Base-by-base conservation (phyloP, 2,113 vertebrate genomes). In the Cathartes aura region DNA sequence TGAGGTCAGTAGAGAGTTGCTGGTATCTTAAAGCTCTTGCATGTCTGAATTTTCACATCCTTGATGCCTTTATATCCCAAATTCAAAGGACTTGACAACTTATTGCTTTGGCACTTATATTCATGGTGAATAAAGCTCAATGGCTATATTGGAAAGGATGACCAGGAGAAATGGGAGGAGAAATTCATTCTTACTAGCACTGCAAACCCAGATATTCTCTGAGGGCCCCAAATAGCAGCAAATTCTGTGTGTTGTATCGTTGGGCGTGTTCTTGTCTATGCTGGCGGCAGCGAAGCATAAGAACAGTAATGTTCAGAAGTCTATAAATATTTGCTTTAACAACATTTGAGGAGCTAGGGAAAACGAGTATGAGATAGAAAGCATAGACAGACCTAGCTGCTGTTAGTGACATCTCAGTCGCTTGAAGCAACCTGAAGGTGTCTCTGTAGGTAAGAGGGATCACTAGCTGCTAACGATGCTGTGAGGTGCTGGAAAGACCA, bases 181-280 rank as follows among this genome's bases (percentile, higher is more conserved):
- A 63, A 82, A 84, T 59, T 70, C 0, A 18, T 74, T 91, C 55
- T 80, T 66, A n/a, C 8, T 81, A 83, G 6, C 30, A 22, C 12
- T 38, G 23, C 29, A 91, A 89, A 87, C 13, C 22, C 45, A 72
- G 34, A 32, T 60, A n/a, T 72, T 87, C 68, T 87, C 30, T 38
- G 68, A 72, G 48, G 24, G 24, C 30, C 19, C 3, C 43, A 64
- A 79, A 72, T 8, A 81, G 12, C 56, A 91, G 42, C 50, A 85
- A 38, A 82, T 89, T 86, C 36, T 63, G 9, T 27, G 48, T 82
- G 42, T 85, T 1, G 0, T 66, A 11, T 67, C 0, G 0, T 29
- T 74, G 52, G 9, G 24, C 1, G 0, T 52, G 21, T 63, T 87
- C 36, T 64, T 89, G 8, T 78, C 72, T 78, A 9, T 40, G 20